A percentile compares a stretch with the other conserved stretches of the same genome.
phyloP scores from a whole-genome alignment of 2,797 vertebrate genomes.

The Notamacropus eugenii region DNA sequence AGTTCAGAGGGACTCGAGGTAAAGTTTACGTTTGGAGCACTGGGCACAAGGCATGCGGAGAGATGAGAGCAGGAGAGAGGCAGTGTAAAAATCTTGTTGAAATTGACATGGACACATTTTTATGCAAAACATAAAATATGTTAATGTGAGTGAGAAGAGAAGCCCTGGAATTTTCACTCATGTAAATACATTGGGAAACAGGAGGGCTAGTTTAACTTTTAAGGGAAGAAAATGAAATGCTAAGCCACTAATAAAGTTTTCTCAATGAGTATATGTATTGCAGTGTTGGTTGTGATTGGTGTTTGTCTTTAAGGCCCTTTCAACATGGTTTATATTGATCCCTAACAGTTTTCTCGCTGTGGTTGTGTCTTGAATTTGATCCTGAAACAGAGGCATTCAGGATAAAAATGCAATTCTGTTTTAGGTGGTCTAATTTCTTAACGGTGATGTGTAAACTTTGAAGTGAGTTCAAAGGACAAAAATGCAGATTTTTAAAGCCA shows the following conservation, averaged over 20 bases:
- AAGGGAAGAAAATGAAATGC: conserved; percentile 58
- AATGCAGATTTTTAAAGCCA: not conserved
- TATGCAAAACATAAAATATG: not conserved
- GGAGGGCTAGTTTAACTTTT: conserved; percentile 34
- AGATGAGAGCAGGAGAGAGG: not conserved
- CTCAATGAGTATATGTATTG: conserved; percentile 20
- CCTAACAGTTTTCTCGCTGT: not conserved
- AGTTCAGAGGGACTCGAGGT: conserved; percentile 43
- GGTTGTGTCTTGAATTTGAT: not conserved
- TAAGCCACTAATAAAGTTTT: conserved; percentile 61
- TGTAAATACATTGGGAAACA: conserved; percentile 40
- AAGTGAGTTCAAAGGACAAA: not conserved
- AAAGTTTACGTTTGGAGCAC: not conserved
- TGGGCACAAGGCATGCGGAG: not conserved
- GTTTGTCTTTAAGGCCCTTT: not conserved
- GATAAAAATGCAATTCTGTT: not conserved
- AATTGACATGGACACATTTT: not conserved
- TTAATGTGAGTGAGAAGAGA: conserved; percentile 47
- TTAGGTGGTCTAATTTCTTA: not conserved
- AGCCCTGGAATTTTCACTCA: conserved; percentile 48
- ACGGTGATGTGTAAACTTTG: not conserved
- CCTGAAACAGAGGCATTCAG: not conserved
- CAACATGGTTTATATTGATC: not conserved
- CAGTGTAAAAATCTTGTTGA: not conserved
- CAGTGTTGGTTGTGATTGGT: conserved; percentile 22